Base-by-base conservation (phyloP, 1,140 invertebrate species). In the Drosophila grimshawi region DNA sequence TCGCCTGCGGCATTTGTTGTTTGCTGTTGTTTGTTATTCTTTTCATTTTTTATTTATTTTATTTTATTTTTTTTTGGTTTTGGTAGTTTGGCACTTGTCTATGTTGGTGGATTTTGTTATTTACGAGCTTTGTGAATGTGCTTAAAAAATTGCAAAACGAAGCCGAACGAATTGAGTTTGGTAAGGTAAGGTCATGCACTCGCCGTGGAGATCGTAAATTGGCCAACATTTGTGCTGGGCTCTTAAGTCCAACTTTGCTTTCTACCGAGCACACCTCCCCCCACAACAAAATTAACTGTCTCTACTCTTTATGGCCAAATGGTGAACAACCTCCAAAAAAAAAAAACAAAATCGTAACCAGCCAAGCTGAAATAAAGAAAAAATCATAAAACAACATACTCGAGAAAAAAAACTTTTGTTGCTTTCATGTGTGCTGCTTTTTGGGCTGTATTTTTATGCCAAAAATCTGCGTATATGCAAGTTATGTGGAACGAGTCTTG, bases 251-350 rank as follows among this genome's bases (percentile, higher is more conserved):
- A n/a, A 55, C 39, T 19, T 46, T n/a, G 65, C 65, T 74, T 74
- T 74, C 71, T 74, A 68, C 51, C 55, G 19, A 55, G 33, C 35
- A 11, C 19, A 19, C 19, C 19, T 19, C 19, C 19, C 19, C 19
- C 33, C 39, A 10, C 33, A 33, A 33, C 19, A 19, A 7, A 49
- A 53, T 55, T 2, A 48, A n/a, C 48, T 30, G 11, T 30, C 51
- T 55, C 11, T 37, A n/a, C 8, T 3, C 49, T 66, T 60, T 67
- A 53, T 67, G 62, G 46, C 68, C 41, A 33, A 29, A 51, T 70
- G 73, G 55, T 76, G 61, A 76, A 76, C 65, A 65, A 71, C 68
- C 73, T 76, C 65, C 48, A 2, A 37, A 29, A 72, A 33, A 41
- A n/a, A 19, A 19, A 19, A n/a, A n/a, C n/a, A n/a, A 19, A 19